Evolutionary conservation across 1,140 invertebrate species (phyloP).

Genomic region (Drosophila sechellia): DNA sequence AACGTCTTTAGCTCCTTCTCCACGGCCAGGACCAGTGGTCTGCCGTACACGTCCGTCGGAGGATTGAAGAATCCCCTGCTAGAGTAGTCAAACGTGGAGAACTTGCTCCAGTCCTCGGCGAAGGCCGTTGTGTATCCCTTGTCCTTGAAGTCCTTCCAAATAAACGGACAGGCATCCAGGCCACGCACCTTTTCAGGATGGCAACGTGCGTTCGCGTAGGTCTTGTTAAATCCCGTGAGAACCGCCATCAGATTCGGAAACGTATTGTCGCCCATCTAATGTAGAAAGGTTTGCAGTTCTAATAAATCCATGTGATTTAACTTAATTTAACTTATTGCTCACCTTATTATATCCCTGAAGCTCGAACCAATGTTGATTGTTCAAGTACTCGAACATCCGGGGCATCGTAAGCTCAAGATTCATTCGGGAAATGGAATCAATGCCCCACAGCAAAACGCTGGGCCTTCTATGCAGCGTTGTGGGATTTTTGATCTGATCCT

Average conservation of each 20-base stretch:
- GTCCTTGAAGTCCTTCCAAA: conserved; percentile 91
- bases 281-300: not conserved
- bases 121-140: conserved; percentile 91
- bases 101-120: conserved; percentile 90
- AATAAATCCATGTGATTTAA: not conserved
- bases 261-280: conserved; percentile 90
- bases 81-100: conserved; percentile 92
- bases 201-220: conserved; percentile 85
- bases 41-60: conserved; percentile 93
- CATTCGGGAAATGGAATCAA: conserved; percentile 78
- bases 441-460: conserved; percentile 71
- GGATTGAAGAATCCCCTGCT: conserved; percentile 90
- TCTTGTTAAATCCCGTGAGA: conserved; percentile 87
- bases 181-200: conserved; percentile 84
- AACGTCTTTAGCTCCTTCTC: conserved; percentile 85
- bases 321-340: too few relatives aligned
- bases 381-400: conserved; percentile 59
- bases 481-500: not conserved
- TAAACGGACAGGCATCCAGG: conserved; percentile 89
- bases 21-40: conserved; percentile 89
- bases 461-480: conserved; percentile 13
- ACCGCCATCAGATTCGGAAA: conserved; percentile 93
- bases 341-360: conserved; percentile 78
- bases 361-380: conserved; percentile 57
- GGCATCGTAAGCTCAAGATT: conserved; percentile 83